phyloP scores from a whole-genome alignment of 2,113 vertebrate genomes.

The Alexandromys fortis region DNA sequence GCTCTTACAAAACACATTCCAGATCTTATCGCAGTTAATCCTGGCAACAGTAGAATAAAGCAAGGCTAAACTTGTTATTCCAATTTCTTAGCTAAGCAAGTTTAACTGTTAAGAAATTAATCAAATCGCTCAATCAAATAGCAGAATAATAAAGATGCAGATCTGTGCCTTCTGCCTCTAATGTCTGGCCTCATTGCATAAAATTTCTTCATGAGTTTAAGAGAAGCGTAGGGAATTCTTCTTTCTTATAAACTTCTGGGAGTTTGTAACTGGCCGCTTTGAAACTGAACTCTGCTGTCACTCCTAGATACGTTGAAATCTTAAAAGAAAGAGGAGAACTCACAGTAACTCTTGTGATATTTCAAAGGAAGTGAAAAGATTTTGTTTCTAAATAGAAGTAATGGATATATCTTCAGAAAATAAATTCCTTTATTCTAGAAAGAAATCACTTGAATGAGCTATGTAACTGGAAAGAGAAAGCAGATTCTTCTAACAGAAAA shows the following conservation, averaged over 20 bases:
- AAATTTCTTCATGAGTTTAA: not conserved
- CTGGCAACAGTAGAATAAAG: not conserved
- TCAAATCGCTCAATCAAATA: constrained; percentile 10
- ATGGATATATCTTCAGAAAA: constrained; percentile 9
- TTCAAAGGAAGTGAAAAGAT: constrained; percentile 41
- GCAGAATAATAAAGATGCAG: not conserved
- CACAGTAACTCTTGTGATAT: not conserved
- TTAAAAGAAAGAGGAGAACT: constrained; percentile 46
- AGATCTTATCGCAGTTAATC: constrained; percentile 56
- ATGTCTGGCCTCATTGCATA: not conserved
- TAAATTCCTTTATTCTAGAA: not conserved
- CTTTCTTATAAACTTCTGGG: not conserved
- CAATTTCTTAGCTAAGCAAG: not conserved
- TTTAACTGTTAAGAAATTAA: constrained; percentile 12
- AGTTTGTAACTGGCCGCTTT: not conserved
- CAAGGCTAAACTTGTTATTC: not conserved
- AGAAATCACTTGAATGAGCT: not conserved
- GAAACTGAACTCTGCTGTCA: constrained; percentile 36
- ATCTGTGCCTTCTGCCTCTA: not conserved
- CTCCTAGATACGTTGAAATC: constrained; percentile 20
- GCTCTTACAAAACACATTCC: not conserved
- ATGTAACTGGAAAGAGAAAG: constrained; percentile 1
- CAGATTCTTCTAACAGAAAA: constrained; percentile 1
- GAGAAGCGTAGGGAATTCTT: not conserved
- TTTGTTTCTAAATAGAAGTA: constrained; percentile 50